phyloP scores from a whole-genome alignment of 2,113 vertebrate genomes.

The Cairina moschata region DNA sequence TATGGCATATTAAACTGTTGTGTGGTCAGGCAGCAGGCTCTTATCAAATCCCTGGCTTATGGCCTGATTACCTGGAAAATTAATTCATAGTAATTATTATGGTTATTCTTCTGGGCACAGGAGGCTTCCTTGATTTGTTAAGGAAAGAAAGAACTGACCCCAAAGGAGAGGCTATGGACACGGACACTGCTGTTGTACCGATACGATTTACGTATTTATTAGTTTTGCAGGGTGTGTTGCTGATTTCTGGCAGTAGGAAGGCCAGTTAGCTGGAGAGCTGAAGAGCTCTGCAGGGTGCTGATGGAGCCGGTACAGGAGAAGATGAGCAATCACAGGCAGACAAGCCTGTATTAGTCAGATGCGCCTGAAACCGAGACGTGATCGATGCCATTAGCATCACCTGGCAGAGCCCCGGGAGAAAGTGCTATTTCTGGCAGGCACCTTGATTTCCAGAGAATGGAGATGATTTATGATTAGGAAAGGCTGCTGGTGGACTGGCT shows the following conservation, averaged over 20 bases:
- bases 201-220: fast-evolving
- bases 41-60: background rate
- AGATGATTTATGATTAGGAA: background rate
- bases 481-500: background rate
- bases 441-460: slow-evolving; percentile 3
- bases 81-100: too few species aligned
- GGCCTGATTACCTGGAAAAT: background rate
- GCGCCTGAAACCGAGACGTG: background rate
- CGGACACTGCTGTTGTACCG: fast-evolving
- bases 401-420: background rate
- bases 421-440: slow-evolving; percentile 10
- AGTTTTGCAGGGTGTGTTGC: fast-evolving
- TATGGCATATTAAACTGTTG: fast-evolving
- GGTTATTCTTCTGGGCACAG: fast-evolving
- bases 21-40: background rate
- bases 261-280: background rate
- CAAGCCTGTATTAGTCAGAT: background rate
- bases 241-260: background rate
- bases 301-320: background rate
- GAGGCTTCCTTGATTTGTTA: fast-evolving
- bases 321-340: slow-evolving; percentile 32
- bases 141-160: background rate
- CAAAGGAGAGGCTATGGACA: fast-evolving
- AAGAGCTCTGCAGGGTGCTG: background rate
- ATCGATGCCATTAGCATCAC: slow-evolving; percentile 3